Percentiles rank a stretch among this genome's conserved stretches.
Evolutionary conservation across 2,888 invertebrate species (phyloP).

Genomic region (Chrysotoxum bicinctum): DNA sequence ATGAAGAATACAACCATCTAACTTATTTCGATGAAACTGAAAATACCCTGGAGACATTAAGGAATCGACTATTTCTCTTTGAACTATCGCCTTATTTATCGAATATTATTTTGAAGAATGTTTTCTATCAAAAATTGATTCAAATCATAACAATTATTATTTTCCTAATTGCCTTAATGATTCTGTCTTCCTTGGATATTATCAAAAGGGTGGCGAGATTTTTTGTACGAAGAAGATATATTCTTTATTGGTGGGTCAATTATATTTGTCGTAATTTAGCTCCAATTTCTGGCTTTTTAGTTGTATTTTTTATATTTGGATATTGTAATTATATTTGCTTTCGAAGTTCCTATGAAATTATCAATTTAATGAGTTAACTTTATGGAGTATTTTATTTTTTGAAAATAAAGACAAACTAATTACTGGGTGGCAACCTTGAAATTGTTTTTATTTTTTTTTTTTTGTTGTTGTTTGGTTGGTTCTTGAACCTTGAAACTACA

Average conservation of each 20-base stretch:
- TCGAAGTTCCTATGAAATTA: not conserved
- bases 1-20: not conserved
- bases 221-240: not conserved
- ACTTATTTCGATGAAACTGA: not conserved
- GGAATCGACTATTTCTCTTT: slow-evolving; percentile 38
- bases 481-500: not conserved
- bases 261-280: not conserved
- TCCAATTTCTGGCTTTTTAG: not conserved
- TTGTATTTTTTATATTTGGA: not conserved
- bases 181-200: slow-evolving; percentile 7
- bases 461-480: not conserved
- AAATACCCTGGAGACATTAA: slow-evolving; percentile 1
- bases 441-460: not conserved
- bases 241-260: not conserved
- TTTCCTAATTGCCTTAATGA: slow-evolving; percentile 21
- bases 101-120: slow-evolving; percentile 34
- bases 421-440: slow-evolving; percentile 18
- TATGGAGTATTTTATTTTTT: not conserved
- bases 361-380: not conserved
- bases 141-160: slow-evolving; percentile 37
- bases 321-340: not conserved
- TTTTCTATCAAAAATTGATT: slow-evolving; percentile 20
- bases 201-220: not conserved
- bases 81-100: slow-evolving; percentile 41
- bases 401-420: not conserved